Conservation (phyloP, 2,797 vertebrate species). For the Tympanoctomys barrerae region DNA sequence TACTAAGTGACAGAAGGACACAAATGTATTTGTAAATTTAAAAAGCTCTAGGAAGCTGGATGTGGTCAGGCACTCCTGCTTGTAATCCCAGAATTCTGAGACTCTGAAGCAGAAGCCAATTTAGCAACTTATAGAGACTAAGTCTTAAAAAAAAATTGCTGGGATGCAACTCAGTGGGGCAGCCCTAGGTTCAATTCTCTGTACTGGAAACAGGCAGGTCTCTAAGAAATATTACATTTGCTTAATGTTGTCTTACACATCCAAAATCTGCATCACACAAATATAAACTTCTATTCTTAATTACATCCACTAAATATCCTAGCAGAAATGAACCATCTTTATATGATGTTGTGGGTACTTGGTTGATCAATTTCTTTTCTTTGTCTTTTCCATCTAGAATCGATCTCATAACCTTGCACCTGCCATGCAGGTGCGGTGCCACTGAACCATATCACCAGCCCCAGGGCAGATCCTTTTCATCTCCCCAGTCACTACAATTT, state of each 20-base stretch:
- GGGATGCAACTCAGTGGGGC: neutral
- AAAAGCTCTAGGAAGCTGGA: neutral
- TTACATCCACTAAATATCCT: neutral
- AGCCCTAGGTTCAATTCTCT: neutral
- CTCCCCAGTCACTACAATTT: neutral
- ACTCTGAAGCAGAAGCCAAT: neutral
- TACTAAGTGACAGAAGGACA: constrained; percentile 30
- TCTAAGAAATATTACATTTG: neutral
- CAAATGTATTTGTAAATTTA: neutral
- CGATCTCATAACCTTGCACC: too few species aligned
- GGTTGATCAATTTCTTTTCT: neutral
- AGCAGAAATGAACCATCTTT: neutral
- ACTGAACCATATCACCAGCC: too few species aligned
- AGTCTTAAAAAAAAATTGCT: neutral
- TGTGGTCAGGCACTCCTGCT: neutral
- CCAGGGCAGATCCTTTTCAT: neutral
- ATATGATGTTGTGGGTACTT: neutral
- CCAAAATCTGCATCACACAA: neutral
- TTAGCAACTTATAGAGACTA: neutral
- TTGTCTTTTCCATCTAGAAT: too few species aligned
- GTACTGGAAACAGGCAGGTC: neutral
- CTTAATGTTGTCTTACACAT: neutral
- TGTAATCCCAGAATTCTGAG: neutral
- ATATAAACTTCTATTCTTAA: neutral
- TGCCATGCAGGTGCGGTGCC: too few species aligned